These are phyloP conservation scores for Morbakka virulenta DNA, from an alignment of 30 jellyfish, hydroid and myxozoan genomes.

Conservation along the genomic window DNA sequence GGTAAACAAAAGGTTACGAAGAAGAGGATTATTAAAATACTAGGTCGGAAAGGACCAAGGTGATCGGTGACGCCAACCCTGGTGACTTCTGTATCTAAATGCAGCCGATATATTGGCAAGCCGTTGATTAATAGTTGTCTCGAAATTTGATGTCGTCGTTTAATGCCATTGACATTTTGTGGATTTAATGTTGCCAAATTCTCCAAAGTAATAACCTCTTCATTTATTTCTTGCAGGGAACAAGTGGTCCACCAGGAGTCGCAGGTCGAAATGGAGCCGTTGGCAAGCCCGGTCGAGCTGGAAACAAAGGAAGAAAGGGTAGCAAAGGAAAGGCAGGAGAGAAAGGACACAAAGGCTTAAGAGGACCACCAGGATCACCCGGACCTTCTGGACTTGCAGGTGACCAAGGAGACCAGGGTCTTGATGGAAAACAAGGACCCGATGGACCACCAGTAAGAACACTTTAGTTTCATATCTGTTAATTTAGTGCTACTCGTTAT, in stretches of 20 bases:
- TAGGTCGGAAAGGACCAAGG: too few species aligned
- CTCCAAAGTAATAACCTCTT: too few species aligned
- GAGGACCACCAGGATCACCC: conserved; percentile 68
- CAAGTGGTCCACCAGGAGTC: conserved; percentile 54
- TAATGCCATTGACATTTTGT: too few species aligned
- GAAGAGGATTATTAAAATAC: too few species aligned
- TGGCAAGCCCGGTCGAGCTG: conserved; percentile 53
- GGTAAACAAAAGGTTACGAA: too few species aligned
- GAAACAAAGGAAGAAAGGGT: conserved; percentile 67
- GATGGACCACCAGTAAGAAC: conserved; percentile 77
- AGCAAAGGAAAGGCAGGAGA: conserved; percentile 63
- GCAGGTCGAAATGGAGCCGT: conserved; percentile 29
- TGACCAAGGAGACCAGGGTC: conserved; percentile 73
- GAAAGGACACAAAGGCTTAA: conserved; percentile 60
- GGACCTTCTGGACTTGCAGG: conserved; percentile 45
- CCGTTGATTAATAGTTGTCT: too few species aligned
- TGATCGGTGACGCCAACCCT: too few species aligned
- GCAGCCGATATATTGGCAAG: too few species aligned
- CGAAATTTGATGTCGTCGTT: too few species aligned
- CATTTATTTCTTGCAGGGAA: background rate
- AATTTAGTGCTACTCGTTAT: too few species aligned
- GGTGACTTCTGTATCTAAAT: too few species aligned
- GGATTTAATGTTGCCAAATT: too few species aligned
- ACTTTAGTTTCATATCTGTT: background rate
- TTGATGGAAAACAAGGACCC: conserved; percentile 87